A percentile compares a stretch with the other conserved stretches of the same genome.
phyloP scores from a whole-genome alignment of 2,888 invertebrate genomes.

The Papilio protenor region DNA sequence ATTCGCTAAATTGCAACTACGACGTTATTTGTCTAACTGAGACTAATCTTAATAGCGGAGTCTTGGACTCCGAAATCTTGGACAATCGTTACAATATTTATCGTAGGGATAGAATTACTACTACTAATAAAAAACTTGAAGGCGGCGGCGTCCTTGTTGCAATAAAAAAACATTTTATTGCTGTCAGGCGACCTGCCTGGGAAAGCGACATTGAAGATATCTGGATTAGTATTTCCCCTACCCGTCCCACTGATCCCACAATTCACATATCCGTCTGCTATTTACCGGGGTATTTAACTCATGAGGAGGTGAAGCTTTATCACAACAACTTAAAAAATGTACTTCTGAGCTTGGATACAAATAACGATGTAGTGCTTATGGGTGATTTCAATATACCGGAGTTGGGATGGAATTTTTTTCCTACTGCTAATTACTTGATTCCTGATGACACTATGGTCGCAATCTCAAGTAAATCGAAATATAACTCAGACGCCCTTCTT shows the following conservation, averaged over 20 bases:
- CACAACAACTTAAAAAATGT: conserved; percentile 4
- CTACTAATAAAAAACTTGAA: conserved; percentile 28
- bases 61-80: conserved; percentile 31
- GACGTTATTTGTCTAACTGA: conserved; percentile 39
- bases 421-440: neutral
- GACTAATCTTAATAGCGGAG: conserved; percentile 19
- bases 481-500: neutral
- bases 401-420: neutral
- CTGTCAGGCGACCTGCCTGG: conserved; percentile 10
- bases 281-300: neutral
- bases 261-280: conserved; percentile 11
- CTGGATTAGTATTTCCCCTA: conserved; percentile 24
- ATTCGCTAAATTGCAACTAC: conserved; percentile 21
- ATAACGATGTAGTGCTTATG: neutral
- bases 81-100: conserved; percentile 31
- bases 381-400: conserved; percentile 20
- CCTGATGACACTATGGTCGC: neutral
- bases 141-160: conserved; percentile 32
- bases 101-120: conserved; percentile 28
- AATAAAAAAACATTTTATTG: conserved; percentile 32
- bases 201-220: conserved; percentile 24
- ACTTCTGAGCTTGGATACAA: neutral
- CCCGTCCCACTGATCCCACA: neutral
- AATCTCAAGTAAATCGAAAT: conserved; percentile 7
- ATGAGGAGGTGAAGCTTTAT: neutral